These are phyloP conservation scores for Harpagoxenus sublaevis DNA, from an alignment of 2,888 invertebrate species.

Conservation along the genomic window DNA sequence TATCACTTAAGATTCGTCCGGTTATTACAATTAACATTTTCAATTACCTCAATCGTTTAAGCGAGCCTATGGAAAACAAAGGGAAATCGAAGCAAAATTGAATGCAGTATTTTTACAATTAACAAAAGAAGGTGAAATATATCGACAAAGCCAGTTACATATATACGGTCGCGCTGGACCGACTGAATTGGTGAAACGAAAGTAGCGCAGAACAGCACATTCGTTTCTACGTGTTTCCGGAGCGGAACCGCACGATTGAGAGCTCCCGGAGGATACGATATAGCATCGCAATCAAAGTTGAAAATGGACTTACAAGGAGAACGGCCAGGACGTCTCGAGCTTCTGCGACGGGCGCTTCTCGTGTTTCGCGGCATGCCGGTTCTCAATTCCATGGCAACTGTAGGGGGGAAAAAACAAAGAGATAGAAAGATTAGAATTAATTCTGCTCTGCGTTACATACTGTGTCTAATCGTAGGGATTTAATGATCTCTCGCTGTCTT, in stretches of 20 bases:
- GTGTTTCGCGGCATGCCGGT: constrained; percentile 84
- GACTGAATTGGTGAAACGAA: constrained; percentile 10
- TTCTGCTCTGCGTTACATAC: constrained; percentile 17
- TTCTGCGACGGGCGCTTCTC: constrained; percentile 85
- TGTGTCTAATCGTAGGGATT: not conserved
- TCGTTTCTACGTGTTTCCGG: constrained; percentile 39
- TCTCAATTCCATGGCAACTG: constrained; percentile 85
- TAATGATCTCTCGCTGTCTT: constrained; percentile 3
- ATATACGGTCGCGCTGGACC: not conserved
- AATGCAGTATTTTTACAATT: constrained; percentile 7
- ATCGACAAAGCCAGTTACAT: constrained; percentile 1
- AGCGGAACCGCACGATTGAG: constrained; percentile 20
- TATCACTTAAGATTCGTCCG: not conserved
- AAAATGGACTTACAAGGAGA: constrained; percentile 83
- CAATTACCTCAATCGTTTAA: not conserved
- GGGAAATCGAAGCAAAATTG: not conserved
- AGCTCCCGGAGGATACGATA: constrained; percentile 19
- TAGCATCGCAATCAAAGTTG: constrained; percentile 39
- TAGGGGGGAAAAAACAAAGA: constrained; percentile 69
- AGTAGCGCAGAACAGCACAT: constrained; percentile 22
- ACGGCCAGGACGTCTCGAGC: constrained; percentile 86
- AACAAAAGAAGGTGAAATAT: not conserved
- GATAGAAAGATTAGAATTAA: constrained; percentile 55
- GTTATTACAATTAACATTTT: not conserved
- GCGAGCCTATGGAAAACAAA: not conserved